phyloP scores from a whole-genome alignment of 1,140 invertebrate species.

The Monochamus saltuarius region DNA sequence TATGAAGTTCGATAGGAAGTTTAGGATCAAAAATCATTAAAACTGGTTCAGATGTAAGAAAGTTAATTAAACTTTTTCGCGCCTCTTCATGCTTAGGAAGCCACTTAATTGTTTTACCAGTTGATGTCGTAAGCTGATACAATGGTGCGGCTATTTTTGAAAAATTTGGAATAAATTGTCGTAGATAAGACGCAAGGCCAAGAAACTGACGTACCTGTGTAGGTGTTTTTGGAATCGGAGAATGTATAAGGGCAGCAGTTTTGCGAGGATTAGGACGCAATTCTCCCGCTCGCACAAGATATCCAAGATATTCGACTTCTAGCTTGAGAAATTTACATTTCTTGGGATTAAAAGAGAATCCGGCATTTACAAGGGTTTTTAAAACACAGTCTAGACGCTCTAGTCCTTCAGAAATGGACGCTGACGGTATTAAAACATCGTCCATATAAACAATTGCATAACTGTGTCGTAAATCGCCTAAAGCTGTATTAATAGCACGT shows the following conservation, averaged over 20 bases:
- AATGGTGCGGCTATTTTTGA: constrained; percentile 32
- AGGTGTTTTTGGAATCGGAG: no score
- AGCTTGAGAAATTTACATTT: constrained; percentile 14
- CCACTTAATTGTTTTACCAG: no score
- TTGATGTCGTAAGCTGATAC: constrained; percentile 15
- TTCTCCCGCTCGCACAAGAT: constrained; percentile 21
- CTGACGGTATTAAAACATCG: constrained; percentile 27
- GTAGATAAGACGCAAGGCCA: constrained; percentile 31
- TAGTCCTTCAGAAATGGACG: constrained; percentile 16
- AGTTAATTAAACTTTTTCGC: no score
- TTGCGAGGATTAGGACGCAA: no score
- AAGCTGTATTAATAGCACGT: constrained; percentile 25
- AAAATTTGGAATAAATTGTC: constrained; percentile 37
- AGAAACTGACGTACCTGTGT: no score
- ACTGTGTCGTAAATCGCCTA: constrained; percentile 11
- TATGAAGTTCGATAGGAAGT: neutral
- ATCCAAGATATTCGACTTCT: constrained; percentile 22
- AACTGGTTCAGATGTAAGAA: no score
- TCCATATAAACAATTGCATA: constrained; percentile 29
- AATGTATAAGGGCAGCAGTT: no score
- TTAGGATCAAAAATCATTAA: no score
- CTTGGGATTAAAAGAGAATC: no score
- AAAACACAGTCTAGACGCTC: constrained; percentile 20
- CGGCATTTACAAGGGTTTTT: constrained; percentile 3
- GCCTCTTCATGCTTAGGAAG: no score